Percentiles rank a stretch among this genome's conserved stretches.
These are phyloP conservation scores for Gymnobelideus leadbeateri DNA, from an alignment of 2,113 vertebrate genomes.

Conservation along the genomic window DNA sequence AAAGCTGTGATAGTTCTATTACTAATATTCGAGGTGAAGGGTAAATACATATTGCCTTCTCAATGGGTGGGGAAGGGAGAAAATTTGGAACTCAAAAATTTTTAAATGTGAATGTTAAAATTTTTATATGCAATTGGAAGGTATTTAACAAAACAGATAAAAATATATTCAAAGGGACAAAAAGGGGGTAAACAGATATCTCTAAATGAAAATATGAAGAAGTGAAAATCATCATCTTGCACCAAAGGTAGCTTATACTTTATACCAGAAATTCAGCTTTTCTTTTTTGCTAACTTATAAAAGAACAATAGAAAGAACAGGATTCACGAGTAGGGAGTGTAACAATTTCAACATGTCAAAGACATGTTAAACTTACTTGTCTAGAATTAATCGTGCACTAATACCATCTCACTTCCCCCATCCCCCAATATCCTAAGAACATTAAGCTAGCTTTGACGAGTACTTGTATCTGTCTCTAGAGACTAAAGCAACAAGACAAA, in stretches of 20 bases:
- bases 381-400: constrained; percentile 27
- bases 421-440: not conserved
- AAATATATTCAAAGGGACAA: not conserved
- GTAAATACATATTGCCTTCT: not conserved
- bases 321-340: not conserved
- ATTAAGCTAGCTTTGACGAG: not conserved
- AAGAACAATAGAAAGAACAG: constrained; percentile 7
- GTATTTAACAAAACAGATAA: not conserved
- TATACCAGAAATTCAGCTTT: constrained; percentile 21
- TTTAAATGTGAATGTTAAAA: not conserved
- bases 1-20: not conserved
- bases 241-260: constrained; percentile 5
- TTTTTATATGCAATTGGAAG: not conserved
- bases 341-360: constrained; percentile 36
- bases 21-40: not conserved
- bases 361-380: not conserved
- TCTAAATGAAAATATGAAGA: constrained; percentile 23
- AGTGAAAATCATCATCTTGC: not conserved
- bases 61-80: not conserved
- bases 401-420: not conserved
- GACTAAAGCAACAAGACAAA: not conserved
- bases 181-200: not conserved
- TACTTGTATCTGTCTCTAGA: not conserved
- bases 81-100: not conserved
- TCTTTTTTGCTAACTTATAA: not conserved